Base-by-base conservation (phyloP, 2,113 vertebrate genomes). In the Neodon shergylaensis region DNA sequence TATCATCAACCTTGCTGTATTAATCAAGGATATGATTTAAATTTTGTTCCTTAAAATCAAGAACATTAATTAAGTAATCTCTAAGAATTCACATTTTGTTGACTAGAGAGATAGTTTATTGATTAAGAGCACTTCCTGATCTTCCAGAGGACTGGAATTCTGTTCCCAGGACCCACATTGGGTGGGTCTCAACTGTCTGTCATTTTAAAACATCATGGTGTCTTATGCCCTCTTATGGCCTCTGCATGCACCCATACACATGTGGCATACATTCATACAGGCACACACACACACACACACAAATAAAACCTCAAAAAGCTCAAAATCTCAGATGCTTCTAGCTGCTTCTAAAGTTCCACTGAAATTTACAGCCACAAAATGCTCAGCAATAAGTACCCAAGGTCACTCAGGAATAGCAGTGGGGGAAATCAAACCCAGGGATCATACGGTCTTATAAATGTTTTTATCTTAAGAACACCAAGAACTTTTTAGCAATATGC, bases 381-480 rank as follows among this genome's bases (percentile, higher is more conserved):
- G 26, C 92, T 92, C n/a, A 91, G 82, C 92, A 74, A 42, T 92
- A 91, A 97, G 16, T 81, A 94, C 16, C 89, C 70, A 76, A 94
- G 79, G 74, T 93, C 91, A 95, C 52, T 86, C 74, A 74, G 65
- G 44, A 96, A 44, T 49, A 91, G 54, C 70, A 95, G 74, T 73
- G 79, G 49, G 16, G 63, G 96, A 95, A 95, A 96, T 91, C 86
- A 79, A 94, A 95, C 66, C 58, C 78, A 87, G 31, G 44, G 74
- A 74, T 91, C 10, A 0, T 26, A 52, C 5, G 24, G 63, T 95
- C 87, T 97, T 95, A 63, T 89, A 96, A 95, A 86, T 94, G 90
- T 94, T 96, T 95, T 94, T 78, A 94, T 95, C 68, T 94, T 68
- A 92, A 91, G 49, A 95, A 96, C 81, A 96, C 49, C 9, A 84